phyloP scores from a whole-genome alignment of 2,888 invertebrate species.

The Polyommatus icarus region DNA sequence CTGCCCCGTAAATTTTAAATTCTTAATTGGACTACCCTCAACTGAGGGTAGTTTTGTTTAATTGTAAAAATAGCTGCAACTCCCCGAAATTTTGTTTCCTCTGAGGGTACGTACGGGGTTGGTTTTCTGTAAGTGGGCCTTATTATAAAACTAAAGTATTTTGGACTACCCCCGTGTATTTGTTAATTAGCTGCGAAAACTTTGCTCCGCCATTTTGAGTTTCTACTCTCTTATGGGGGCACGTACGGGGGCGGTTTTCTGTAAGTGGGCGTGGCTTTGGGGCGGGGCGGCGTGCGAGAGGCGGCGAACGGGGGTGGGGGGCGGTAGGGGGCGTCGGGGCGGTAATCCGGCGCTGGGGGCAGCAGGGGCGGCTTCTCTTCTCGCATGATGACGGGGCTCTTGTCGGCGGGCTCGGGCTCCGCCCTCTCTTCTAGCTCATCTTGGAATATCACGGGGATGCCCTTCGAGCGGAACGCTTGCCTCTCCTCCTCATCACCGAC shows the following conservation, averaged over 20 bases:
- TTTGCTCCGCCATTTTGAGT: neutral
- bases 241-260: slow-evolving; percentile 98
- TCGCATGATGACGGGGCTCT: slow-evolving; percentile 95
- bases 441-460: slow-evolving; percentile 97
- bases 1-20: slow-evolving; percentile 30
- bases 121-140: neutral
- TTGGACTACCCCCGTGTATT: neutral
- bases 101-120: neutral
- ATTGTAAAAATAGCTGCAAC: neutral
- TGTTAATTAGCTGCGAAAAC: neutral
- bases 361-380: slow-evolving; percentile 96
- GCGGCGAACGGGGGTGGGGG: slow-evolving; percentile 93
- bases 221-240: slow-evolving; percentile 88
- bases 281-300: slow-evolving; percentile 87
- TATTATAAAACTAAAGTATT: neutral
- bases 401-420: slow-evolving; percentile 91
- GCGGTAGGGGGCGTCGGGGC: slow-evolving; percentile 89
- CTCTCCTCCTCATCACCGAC: slow-evolving; percentile 88
- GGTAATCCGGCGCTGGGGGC: slow-evolving; percentile 87
- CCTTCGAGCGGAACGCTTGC: slow-evolving; percentile 90
- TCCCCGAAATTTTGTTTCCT: neutral
- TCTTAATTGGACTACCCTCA: neutral
- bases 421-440: slow-evolving; percentile 97
- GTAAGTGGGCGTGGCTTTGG: slow-evolving; percentile 93
- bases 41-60: neutral